phyloP scores from a whole-genome alignment of 2,797 vertebrate species.

The Coranthus polyacanthus region DNA sequence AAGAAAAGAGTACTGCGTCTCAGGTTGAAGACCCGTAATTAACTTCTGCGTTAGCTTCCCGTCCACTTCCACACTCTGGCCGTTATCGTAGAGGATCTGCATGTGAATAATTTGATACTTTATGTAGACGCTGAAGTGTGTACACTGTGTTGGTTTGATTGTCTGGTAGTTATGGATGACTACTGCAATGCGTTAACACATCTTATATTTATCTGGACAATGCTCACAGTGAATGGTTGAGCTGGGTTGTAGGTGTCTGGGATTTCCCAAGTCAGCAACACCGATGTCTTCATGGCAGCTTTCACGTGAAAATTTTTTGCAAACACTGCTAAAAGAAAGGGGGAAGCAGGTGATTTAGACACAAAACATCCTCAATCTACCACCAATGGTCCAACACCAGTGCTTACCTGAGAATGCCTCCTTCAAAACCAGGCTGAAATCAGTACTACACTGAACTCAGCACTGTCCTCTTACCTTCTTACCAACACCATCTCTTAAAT shows the following conservation, averaged over 20 bases:
- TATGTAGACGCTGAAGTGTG: background rate
- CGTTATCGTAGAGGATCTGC: constrained; percentile 98
- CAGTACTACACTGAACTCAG: constrained; percentile 69
- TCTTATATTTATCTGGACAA: background rate
- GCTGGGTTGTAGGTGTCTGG: constrained; percentile 98
- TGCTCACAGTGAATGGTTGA: constrained; percentile 96
- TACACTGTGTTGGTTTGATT: background rate
- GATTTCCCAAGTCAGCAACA: constrained; percentile 98
- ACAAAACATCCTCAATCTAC: constrained; percentile 49
- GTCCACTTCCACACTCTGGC: constrained; percentile 97
- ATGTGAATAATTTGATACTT: constrained; percentile 7
- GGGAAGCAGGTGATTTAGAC: constrained; percentile 91
- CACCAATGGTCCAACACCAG: constrained; percentile 25
- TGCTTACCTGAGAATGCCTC: constrained; percentile 77
- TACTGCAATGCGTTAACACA: background rate
- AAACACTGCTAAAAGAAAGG: constrained; percentile 99
- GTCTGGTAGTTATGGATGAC: background rate
- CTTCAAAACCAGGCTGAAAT: constrained; percentile 68
- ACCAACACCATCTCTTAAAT: constrained; percentile 69
- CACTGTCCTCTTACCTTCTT: constrained; percentile 84
- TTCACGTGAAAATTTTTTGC: constrained; percentile 99
- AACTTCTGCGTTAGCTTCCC: constrained; percentile 96
- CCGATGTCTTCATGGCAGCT: constrained; percentile 99
- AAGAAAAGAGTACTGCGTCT: constrained; percentile 97
- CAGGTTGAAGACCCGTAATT: constrained; percentile 95